These are phyloP conservation scores for Drosophila nigritarsus DNA, from an alignment of 2,888 invertebrate species.

Conservation along the genomic window DNA sequence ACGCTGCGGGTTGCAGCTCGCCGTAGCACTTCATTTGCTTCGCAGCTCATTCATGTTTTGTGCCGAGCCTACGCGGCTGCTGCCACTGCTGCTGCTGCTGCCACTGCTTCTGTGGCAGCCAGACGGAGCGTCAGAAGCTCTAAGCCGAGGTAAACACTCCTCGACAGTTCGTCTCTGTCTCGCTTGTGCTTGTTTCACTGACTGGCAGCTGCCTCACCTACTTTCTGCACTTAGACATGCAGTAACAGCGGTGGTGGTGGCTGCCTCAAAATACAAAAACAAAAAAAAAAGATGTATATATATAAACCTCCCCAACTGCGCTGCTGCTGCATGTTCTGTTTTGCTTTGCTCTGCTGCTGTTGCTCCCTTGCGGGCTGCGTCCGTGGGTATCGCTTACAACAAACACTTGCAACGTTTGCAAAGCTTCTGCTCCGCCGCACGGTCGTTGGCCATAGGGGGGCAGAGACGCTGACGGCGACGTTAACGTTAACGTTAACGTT, in stretches of 20 bases:
- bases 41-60: constrained; percentile 82
- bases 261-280: constrained; percentile 45
- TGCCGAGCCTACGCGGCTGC: constrained; percentile 64
- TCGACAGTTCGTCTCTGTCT: constrained; percentile 49
- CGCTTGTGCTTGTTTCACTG: constrained; percentile 46
- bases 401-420: constrained; percentile 79
- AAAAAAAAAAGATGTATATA: constrained; percentile 23
- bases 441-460: constrained; percentile 51
- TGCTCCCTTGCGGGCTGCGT: constrained; percentile 66
- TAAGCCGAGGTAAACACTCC: constrained; percentile 79
- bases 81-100: constrained; percentile 1
- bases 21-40: constrained; percentile 81
- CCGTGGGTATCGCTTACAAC: constrained; percentile 78
- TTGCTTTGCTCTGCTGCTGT: constrained; percentile 22
- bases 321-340: constrained; percentile 19
- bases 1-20: constrained; percentile 74
- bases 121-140: constrained; percentile 56
- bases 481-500: constrained; percentile 56
- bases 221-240: constrained; percentile 76
- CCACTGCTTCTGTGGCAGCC: constrained; percentile 28
- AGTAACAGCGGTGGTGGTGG: constrained; percentile 59
- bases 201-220: constrained; percentile 72
- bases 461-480: constrained; percentile 44
- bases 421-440: constrained; percentile 64
- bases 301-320: constrained; percentile 67